Evolutionary conservation across 2,113 vertebrate genomes (phyloP), one percentile per base, ranked within the genome.

Genomic region (Lota lota): DNA sequence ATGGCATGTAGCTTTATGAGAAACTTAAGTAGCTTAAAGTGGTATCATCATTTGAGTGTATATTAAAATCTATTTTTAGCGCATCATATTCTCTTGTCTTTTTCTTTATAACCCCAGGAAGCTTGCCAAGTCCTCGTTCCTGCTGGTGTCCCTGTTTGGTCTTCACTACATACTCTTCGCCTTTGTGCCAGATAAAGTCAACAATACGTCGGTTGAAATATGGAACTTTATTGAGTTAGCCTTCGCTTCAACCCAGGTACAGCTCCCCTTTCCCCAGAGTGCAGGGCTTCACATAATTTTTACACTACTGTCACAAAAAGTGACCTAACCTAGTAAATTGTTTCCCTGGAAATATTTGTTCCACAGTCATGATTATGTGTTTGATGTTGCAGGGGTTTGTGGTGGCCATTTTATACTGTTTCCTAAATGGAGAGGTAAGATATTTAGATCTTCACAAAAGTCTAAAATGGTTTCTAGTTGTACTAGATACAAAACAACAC

Each of bases 221-320:
- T 93, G 93, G 80, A 85, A 94, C 22, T 88, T 92, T 63, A 92
- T 95, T 6, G 94, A 96, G 80, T 22, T 95, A 58, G 93, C 92
- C 67, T 86, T 96, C 36, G 94, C 94, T 51, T 96, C 95, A n/a
- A 95, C 94, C 81, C 94, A 96, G 94, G 95, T 96, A 80, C 18
- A 17, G 47, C 51, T 10, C 16, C 15, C 8, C 16, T 33, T 11
- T 15, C 28, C n/a, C 24, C 15, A 6, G 22, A 20, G 2, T 24
- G 22, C 20, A 22, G 11, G 11, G 7, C 59, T 22, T 22, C 59
- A 28, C 11, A 16, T 16, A 2, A 16, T 18, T 19, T 63, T 12
- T 16, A 2, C 4, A 17, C 19, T 3, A 33, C 10, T 15, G 18
- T 36, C 6, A n/a, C 36, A 18, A 59, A 63, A 18, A 11, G 21